Evolutionary conservation across 1,140 invertebrate species (phyloP).

Genomic region (Aphaenogaster floridana): DNA sequence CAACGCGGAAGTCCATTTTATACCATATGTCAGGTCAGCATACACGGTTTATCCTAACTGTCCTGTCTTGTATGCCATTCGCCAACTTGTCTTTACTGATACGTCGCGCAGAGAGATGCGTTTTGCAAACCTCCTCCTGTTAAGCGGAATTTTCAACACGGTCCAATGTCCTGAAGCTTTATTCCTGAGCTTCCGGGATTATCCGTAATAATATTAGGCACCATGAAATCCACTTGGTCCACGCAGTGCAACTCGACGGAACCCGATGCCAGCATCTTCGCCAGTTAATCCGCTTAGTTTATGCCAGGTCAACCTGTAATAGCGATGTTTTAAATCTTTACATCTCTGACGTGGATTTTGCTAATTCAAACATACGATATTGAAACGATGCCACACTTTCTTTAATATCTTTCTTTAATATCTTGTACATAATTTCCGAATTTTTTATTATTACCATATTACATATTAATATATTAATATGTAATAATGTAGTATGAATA

Average conservation of each 20-base stretch:
- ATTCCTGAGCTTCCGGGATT: conserved; percentile 35
- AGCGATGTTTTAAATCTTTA: conserved; percentile 16
- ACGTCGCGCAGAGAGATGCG: not conserved
- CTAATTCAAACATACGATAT: not conserved
- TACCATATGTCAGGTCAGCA: conserved; percentile 5
- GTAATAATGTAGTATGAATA: not conserved
- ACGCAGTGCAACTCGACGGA: conserved; percentile 22
- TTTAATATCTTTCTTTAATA: not conserved
- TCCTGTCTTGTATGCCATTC: not conserved
- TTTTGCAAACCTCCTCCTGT: conserved; percentile 16
- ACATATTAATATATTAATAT: not conserved
- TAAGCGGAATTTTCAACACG: conserved; percentile 5
- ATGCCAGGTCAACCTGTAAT: not conserved
- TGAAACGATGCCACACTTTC: not conserved
- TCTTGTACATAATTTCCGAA: not conserved
- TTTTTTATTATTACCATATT: not conserved
- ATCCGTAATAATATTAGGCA: conserved; percentile 59
- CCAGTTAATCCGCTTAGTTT: conserved; percentile 41
- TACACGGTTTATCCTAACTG: conserved; percentile 38
- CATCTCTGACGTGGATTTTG: not conserved
- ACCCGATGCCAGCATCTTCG: conserved; percentile 7
- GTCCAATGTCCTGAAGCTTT: not conserved
- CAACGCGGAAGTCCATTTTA: conserved; percentile 23
- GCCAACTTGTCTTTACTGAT: conserved; percentile 17
- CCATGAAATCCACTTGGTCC: conserved; percentile 68